phyloP scores from a whole-genome alignment of 2,113 vertebrate genomes.

The Bungarus multicinctus region DNA sequence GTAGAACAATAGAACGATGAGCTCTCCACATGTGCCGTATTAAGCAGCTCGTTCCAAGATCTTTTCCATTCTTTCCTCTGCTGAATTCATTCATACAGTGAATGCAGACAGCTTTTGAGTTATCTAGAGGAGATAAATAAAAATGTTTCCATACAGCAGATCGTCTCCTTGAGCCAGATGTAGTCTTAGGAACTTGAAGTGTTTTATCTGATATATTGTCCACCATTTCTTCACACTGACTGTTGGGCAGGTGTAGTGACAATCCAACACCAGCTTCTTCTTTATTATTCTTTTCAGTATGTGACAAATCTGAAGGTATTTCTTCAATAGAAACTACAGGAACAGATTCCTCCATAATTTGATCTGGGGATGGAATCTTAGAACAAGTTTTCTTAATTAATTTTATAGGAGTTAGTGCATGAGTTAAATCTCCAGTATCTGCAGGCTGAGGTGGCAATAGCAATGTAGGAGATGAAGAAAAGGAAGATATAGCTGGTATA shows the following conservation, averaged over 20 bases:
- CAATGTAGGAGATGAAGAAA: conserved; percentile 57
- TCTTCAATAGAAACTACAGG: conserved; percentile 77
- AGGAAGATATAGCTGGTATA: conserved; percentile 63
- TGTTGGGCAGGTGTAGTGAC: conserved; percentile 71
- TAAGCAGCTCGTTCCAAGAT: conserved; percentile 93
- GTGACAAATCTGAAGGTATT: conserved; percentile 73
- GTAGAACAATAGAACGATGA: conserved; percentile 93
- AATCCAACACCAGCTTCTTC: conserved; percentile 66
- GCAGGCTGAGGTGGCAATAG: conserved; percentile 67
- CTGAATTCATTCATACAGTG: conserved; percentile 99
- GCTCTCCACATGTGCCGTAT: conserved; percentile 97
- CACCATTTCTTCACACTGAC: conserved; percentile 73
- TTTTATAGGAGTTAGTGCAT: conserved; percentile 76
- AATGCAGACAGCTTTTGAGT: conserved; percentile 95
- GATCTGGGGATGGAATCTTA: conserved; percentile 80
- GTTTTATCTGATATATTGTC: conserved; percentile 75
- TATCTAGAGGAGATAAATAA: conserved; percentile 91
- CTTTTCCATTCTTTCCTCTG: conserved; percentile 95
- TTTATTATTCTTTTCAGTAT: conserved; percentile 73
- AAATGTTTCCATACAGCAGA: conserved; percentile 99
- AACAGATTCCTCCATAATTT: conserved; percentile 72
- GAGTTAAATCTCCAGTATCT: conserved; percentile 60
- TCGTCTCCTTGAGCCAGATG: conserved; percentile 83
- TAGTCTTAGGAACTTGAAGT: conserved; percentile 77
- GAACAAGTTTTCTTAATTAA: conserved; percentile 79